Evolutionary conservation across 2,113 vertebrate species (phyloP).

Genomic region (Aegotheles bennettii): DNA sequence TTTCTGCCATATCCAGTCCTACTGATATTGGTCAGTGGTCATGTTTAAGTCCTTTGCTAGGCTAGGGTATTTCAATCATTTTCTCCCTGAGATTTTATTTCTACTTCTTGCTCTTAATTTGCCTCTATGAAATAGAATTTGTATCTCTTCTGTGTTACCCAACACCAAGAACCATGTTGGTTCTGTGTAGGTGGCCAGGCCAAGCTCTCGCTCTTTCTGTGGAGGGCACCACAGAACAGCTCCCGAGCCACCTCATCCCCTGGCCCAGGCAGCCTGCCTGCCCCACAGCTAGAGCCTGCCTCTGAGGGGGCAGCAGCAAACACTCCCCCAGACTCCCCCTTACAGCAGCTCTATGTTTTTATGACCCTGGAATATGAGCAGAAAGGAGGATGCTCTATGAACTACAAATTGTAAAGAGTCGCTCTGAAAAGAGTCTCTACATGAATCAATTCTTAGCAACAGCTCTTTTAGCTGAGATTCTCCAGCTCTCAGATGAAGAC

Average conservation of each 20-base stretch:
- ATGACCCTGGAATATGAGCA: not conserved
- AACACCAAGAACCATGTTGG: accelerated
- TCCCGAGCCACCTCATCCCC: accelerated
- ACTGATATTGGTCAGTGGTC: not conserved
- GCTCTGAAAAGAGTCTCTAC: not conserved
- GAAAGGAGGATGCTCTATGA: not conserved
- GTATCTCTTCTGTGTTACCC: not conserved
- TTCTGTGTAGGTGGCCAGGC: too few relatives aligned
- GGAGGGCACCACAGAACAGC: not conserved
- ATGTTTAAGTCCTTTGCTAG: not conserved
- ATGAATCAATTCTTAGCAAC: not conserved
- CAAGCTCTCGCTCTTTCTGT: accelerated
- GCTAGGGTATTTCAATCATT: not conserved
- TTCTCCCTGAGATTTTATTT: not conserved
- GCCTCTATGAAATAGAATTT: not conserved
- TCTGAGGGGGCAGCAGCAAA: accelerated
- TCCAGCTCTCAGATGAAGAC: not conserved
- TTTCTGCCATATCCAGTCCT: not conserved
- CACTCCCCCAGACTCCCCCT: not conserved
- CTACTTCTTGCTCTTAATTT: not conserved
- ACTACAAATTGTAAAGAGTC: not conserved
- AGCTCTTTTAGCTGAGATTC: not conserved
- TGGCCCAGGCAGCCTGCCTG: not conserved
- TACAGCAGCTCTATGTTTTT: not conserved
- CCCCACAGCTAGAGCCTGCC: not conserved